Evolutionary conservation across 1,140 invertebrate genomes (phyloP).

Genomic region (Drosophila seguyi): DNA sequence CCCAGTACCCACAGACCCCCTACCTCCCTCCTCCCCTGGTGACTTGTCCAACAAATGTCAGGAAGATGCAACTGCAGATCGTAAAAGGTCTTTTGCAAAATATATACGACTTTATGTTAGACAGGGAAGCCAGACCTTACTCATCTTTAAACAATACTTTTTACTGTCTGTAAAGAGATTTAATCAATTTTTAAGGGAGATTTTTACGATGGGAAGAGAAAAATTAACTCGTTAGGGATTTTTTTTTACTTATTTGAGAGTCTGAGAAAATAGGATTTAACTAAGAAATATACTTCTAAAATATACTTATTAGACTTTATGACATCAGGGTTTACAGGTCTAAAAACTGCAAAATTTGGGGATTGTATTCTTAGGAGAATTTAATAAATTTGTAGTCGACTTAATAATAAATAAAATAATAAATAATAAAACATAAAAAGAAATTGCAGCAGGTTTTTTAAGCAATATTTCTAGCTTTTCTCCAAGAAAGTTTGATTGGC

Average conservation of each 20-base stretch:
- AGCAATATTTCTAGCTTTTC: background rate
- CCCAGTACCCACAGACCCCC: background rate
- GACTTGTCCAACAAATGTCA: constrained; percentile 11
- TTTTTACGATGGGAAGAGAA: background rate
- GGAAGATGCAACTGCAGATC: constrained; percentile 17
- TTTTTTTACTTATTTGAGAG: background rate
- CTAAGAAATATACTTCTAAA: background rate
- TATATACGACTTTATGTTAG: background rate
- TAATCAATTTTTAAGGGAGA: background rate
- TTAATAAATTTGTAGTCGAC: no score
- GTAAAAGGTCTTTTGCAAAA: constrained; percentile 7
- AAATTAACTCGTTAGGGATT: background rate
- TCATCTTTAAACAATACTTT: background rate
- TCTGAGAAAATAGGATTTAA: background rate
- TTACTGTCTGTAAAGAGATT: background rate
- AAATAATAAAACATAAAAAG: no score
- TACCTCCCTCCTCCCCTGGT: background rate
- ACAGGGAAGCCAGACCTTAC: background rate
- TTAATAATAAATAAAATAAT: no score
- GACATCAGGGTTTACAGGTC: no score
- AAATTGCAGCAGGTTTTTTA: background rate
- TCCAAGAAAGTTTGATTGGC: background rate
- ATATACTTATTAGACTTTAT: no score
- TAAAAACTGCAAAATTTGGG: no score
- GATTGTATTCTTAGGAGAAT: background rate